These are phyloP conservation scores for Antheraea pernyi DNA, from an alignment of 1,140 invertebrate species.

Conservation along the genomic window DNA sequence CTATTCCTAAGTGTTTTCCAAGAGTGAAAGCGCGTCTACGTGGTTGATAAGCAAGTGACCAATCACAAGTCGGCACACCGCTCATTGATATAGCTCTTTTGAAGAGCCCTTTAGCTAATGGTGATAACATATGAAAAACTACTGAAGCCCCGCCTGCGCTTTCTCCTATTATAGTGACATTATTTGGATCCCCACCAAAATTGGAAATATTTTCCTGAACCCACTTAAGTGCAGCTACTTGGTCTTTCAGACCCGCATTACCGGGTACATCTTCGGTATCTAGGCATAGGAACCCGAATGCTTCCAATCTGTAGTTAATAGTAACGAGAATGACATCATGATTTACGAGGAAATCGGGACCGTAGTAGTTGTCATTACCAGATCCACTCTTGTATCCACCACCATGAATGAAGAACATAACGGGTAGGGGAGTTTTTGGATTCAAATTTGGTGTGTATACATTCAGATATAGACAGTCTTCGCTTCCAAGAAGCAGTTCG, in stretches of 20 bases:
- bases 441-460: constrained; percentile 59
- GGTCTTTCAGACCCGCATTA: constrained; percentile 47
- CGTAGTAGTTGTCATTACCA: constrained; percentile 65
- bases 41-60: constrained; percentile 36
- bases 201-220: constrained; percentile 40
- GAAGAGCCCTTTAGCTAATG: constrained; percentile 66
- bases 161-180: constrained; percentile 89
- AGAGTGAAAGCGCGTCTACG: constrained; percentile 39
- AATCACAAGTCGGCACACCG: constrained; percentile 42
- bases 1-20: constrained; percentile 40
- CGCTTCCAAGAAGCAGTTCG: constrained; percentile 37
- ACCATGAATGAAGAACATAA: constrained; percentile 78
- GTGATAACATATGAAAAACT: constrained; percentile 44
- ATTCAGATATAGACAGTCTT: constrained; percentile 74
- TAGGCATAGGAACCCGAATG: constrained; percentile 79
- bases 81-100: constrained; percentile 31
- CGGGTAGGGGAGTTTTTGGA: constrained; percentile 45
- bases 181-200: constrained; percentile 87
- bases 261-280: constrained; percentile 68
- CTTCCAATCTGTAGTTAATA: constrained; percentile 74
- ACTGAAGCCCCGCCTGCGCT: constrained; percentile 80
- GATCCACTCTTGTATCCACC: constrained; percentile 66
- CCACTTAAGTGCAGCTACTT: no score
- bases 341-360: constrained; percentile 81
- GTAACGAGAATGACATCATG: constrained; percentile 80